Conservation (phyloP, 1,140 invertebrate genomes). For the Zaprionus camerounensis region DNA sequence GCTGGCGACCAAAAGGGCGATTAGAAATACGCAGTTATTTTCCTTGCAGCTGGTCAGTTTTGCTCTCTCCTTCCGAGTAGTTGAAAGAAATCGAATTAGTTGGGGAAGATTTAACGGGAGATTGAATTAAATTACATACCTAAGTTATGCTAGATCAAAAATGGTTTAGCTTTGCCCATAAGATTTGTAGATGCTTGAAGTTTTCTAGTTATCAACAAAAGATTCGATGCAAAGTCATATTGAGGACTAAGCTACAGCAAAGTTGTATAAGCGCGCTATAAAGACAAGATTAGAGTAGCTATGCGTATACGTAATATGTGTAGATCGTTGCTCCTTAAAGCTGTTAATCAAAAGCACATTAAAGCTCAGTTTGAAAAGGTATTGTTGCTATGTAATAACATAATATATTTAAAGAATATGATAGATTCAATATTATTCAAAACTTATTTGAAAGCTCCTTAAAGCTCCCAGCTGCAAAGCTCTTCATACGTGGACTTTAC, state of each 20-base stretch:
- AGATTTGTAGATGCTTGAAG: too few species aligned
- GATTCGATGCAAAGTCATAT: too few species aligned
- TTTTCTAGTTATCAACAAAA: too few species aligned
- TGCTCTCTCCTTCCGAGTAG: background rate
- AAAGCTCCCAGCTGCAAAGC: background rate
- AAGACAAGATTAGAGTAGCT: too few species aligned
- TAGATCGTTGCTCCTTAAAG: background rate
- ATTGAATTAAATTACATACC: background rate
- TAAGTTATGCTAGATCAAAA: too few species aligned
- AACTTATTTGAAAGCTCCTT: background rate
- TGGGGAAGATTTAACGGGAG: background rate
- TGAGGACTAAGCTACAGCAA: too few species aligned
- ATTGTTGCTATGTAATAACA: too few species aligned
- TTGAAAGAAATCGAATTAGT: slow-evolving; percentile 4
- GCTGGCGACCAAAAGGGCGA: slow-evolving; percentile 24
- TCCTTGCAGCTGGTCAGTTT: background rate
- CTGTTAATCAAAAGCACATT: background rate
- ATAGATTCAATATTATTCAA: background rate
- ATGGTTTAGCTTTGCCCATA: too few species aligned
- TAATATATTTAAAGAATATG: background rate
- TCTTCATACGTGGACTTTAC: background rate
- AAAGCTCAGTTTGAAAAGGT: background rate
- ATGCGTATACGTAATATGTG: too few species aligned
- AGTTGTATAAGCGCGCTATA: too few species aligned
- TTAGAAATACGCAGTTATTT: slow-evolving; percentile 16